These are phyloP conservation scores for Catocala fraxini DNA, from an alignment of 2,888 invertebrate genomes.

Conservation along the genomic window DNA sequence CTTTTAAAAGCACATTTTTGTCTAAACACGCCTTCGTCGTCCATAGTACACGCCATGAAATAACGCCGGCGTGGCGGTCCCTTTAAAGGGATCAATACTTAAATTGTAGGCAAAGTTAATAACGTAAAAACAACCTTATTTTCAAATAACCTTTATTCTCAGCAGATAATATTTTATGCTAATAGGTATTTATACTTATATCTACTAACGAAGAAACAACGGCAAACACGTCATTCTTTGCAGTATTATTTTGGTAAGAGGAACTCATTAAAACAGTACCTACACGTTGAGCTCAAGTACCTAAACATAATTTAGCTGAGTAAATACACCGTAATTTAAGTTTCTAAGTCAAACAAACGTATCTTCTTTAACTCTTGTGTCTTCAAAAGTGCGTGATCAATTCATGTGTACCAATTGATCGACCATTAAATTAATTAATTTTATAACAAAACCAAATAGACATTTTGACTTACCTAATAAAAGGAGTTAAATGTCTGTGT, in stretches of 20 bases:
- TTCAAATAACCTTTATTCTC: too few species aligned
- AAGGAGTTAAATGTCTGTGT: background rate
- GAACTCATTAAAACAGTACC: constrained; percentile 14
- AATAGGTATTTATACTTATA: background rate
- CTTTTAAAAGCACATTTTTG: too few species aligned
- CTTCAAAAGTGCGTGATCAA: background rate
- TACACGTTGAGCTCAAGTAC: background rate
- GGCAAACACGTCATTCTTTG: constrained; percentile 16
- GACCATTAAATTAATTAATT: background rate
- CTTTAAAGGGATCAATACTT: too few species aligned
- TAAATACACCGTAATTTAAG: background rate
- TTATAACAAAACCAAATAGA: background rate
- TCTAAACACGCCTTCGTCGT: too few species aligned
- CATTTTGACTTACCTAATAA: constrained; percentile 26
- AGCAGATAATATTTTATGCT: too few species aligned
- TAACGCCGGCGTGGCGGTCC: too few species aligned
- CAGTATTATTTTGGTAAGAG: constrained; percentile 22
- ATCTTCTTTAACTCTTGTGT: too few species aligned
- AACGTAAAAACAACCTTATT: too few species aligned
- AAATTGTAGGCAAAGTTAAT: too few species aligned
- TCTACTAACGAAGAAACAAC: constrained; percentile 20
- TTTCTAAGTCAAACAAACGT: background rate
- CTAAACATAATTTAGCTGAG: background rate
- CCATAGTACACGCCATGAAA: too few species aligned
- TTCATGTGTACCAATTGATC: background rate